Base-by-base conservation (phyloP, 2,113 vertebrate species). In the Danionella cerebrum region DNA sequence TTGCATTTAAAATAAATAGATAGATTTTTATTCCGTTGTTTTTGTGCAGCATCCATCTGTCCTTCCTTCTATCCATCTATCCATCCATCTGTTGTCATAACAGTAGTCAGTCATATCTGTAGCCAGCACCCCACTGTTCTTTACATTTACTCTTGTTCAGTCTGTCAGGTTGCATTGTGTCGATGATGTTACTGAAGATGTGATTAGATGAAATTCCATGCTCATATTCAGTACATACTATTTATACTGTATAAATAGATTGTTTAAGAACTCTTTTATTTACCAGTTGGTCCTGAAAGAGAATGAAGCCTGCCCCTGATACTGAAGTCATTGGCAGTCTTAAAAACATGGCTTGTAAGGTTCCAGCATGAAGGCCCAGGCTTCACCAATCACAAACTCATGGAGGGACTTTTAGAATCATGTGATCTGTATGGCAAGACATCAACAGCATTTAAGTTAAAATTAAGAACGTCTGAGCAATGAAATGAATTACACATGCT, bases 241-340 rank as follows among this genome's bases (percentile, higher is more conserved):
- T 53, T 31, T 53, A 33, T 33, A 33, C 5, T 31, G 7, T 31
- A 31, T 31, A 53, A 31, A 53, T 53, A 53, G 51, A 53, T 53
- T 13, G 29, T 53, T 53, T 53, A 53, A 16, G 33, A 53, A 53
- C 51, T 53, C 29, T 18, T 53, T 53, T 53, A 53, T 53, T 53
- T 53, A 53, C 51, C 51, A 53, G 27, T 53, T 33, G 51, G 19
- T 53, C 51, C 51, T 53, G 51, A 53, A 33, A 53, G 51, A 53
- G 51, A 53, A 53, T 53, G 51, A 53, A 53, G 51, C 51, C 51
- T 53, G 51, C 51, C 51, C 51, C 51, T 53, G 51, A 53, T 53
- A 53, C 51, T 53, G 29, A 53, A 33, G 51, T 53, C 51, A 53
- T 53, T 53, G 51, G 51, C 51, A 53, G 51, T 53, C 51, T 53